phyloP scores from a whole-genome alignment of 2,888 invertebrate genomes.

The Epistrophella euchroma region DNA sequence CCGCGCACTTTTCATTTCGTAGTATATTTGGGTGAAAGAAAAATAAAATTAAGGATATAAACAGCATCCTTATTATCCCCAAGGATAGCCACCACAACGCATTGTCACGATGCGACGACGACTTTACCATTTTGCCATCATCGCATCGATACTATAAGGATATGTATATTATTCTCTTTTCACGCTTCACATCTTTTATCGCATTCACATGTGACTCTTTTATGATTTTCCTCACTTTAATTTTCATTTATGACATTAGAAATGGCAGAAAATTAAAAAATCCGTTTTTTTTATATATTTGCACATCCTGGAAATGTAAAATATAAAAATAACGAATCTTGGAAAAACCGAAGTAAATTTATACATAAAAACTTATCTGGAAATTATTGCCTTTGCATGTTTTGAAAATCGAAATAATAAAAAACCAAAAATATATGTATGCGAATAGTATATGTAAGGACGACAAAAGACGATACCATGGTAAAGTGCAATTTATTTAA shows the following conservation, averaged over 20 bases:
- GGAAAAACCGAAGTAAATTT: constrained; percentile 29
- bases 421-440: background rate
- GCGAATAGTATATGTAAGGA: no score
- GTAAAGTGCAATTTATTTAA: constrained; percentile 74
- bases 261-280: constrained; percentile 71
- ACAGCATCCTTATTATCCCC: constrained; percentile 43
- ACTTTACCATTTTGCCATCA: background rate
- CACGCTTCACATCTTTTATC: constrained; percentile 71
- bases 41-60: constrained; percentile 66
- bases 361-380: constrained; percentile 50
- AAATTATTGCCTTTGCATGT: constrained; percentile 65
- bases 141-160: background rate
- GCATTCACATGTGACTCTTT: constrained; percentile 67
- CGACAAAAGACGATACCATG: constrained; percentile 47
- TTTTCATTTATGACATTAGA: constrained; percentile 65
- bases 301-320: constrained; percentile 50
- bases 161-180: constrained; percentile 47
- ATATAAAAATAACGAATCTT: constrained; percentile 24
- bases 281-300: constrained; percentile 51
- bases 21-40: constrained; percentile 20
- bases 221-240: constrained; percentile 65
- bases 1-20: constrained; percentile 19
- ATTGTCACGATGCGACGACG: background rate
- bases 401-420: constrained; percentile 40
- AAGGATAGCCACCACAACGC: constrained; percentile 48